phyloP scores from a whole-genome alignment of 2,113 vertebrate genomes.

The Marcusenius ussheri region DNA sequence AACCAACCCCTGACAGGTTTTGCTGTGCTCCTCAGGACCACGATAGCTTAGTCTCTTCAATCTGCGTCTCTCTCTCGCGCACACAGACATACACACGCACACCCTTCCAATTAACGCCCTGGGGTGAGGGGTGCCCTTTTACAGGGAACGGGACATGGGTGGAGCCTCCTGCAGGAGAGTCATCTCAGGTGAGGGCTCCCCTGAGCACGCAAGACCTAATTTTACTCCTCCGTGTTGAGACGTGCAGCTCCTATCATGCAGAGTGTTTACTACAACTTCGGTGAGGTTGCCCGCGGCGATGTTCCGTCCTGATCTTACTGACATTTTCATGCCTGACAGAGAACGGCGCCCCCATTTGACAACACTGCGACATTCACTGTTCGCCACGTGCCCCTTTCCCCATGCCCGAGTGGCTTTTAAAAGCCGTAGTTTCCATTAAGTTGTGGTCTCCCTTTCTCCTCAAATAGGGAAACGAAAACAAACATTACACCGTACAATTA shows the following conservation, averaged over 20 bases:
- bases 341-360: not conserved
- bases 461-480: not conserved
- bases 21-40: not conserved
- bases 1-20: not conserved
- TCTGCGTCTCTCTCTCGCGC: not conserved
- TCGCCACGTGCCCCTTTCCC: not conserved
- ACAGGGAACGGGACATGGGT: not conserved
- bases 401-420: not conserved
- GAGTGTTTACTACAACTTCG: not conserved
- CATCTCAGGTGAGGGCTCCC: not conserved
- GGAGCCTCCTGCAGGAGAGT: not conserved
- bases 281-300: not conserved
- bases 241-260: not conserved
- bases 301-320: not conserved
- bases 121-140: not conserved
- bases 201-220: not conserved
- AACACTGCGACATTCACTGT: not conserved
- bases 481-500: not conserved
- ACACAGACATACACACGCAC: not conserved
- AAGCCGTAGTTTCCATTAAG: not conserved
- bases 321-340: not conserved
- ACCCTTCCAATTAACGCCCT: not conserved
- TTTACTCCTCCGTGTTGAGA: constrained; percentile 1
- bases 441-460: not conserved
- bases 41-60: not conserved